Evolutionary conservation across 2,888 invertebrate species (phyloP), one percentile per base, ranked within the genome.

Genomic region (Eupithecia vulgata): DNA sequence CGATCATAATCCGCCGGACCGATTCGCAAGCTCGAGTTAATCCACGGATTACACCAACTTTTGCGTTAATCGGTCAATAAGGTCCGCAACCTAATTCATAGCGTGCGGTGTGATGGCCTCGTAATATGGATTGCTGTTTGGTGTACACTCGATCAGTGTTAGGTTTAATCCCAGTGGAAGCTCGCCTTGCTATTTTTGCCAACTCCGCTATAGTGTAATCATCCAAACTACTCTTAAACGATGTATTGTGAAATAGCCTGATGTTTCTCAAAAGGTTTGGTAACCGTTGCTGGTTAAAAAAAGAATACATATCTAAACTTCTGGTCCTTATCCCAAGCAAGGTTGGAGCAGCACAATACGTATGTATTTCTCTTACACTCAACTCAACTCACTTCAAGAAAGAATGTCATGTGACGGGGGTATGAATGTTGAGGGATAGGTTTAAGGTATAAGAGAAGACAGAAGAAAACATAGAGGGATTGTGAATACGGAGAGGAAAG

Each of bases 41-140:
- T 78, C 81, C 78, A 74, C 76, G 77, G 79, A 78, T 78, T 78
- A 80, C 77, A 79, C 73, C 75, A 79, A 79, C 75, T 81, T 81
- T 80, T 76, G 79, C 76, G 78, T 78, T 80, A 80, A 80, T 80
- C 78, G 78, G 78, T 78, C 77, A 79, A 79, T 78, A 78, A 78
- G 78, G 76, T 76, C 77, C 73, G 70, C 71, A 71, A 68, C 75
- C 73, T 72, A 79, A 75, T 79, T 78, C 71, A 74, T 74, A 75
- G 74, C 72, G 73, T 71, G 75, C 73, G 74, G 71, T 61, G 65
- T 69, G 68, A 68, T 71, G 71, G 66, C 45, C 57, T 57, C 68
- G 34, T 62, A 68, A 68, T 66, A 62, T 42, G 25, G 59, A 72
- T 48, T 45, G 66, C 48, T 70, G 45, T 66, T 61, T 8, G 5